Percentiles rank a stretch among this genome's conserved stretches.
Evolutionary conservation across 2,113 vertebrate species (phyloP).

Genomic region (Neopipo cinnamomea): DNA sequence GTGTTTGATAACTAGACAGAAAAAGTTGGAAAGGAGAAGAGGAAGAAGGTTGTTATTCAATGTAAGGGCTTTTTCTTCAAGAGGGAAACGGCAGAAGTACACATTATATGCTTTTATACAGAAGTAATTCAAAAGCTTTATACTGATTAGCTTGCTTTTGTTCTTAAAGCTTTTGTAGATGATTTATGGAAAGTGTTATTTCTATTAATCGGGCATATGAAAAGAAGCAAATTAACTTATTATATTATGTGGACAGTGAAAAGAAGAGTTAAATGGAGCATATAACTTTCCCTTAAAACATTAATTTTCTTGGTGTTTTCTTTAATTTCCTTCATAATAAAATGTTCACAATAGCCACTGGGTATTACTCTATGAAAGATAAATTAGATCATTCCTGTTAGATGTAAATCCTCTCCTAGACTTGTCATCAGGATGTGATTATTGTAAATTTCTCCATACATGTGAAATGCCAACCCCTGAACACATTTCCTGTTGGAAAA

Average conservation of each 20-base stretch:
- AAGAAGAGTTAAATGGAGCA: conserved; percentile 63
- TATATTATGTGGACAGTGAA: conserved; percentile 39
- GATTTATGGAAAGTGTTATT: conserved; percentile 50
- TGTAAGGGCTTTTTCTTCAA: background rate
- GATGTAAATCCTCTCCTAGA: conserved; percentile 54
- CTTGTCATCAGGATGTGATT: conserved; percentile 57
- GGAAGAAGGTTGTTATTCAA: background rate
- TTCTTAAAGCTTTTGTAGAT: conserved; percentile 10
- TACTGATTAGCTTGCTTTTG: background rate
- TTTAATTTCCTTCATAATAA: conserved; percentile 69
- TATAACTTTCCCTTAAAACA: conserved; percentile 36
- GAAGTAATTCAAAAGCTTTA: conserved; percentile 13
- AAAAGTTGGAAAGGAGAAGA: background rate
- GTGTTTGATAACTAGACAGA: background rate
- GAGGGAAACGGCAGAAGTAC: background rate
- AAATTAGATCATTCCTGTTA: conserved; percentile 60
- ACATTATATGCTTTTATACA: background rate
- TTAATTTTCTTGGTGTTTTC: conserved; percentile 60
- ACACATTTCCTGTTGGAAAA: conserved; percentile 54
- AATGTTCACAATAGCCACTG: conserved; percentile 54
- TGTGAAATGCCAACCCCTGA: conserved; percentile 43
- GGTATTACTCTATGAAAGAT: conserved; percentile 53
- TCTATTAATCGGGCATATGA: background rate
- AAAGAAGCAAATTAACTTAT: conserved; percentile 51
- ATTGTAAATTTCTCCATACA: conserved; percentile 40